Percentiles rank a stretch among this genome's conserved stretches.
phyloP scores from a whole-genome alignment of 2,797 vertebrate genomes.

The Molossus molossus region DNA sequence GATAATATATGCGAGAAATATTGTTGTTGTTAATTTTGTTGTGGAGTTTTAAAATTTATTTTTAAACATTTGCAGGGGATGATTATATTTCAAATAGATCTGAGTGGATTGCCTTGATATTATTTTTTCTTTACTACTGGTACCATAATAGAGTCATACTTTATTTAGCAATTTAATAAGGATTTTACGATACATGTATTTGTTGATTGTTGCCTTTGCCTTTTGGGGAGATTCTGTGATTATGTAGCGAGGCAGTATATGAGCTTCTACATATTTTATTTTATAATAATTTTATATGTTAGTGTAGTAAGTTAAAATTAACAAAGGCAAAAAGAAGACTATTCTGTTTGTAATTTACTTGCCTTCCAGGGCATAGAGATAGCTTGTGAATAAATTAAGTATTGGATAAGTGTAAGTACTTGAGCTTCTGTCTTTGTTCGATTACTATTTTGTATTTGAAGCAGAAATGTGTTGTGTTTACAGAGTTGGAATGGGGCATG shows the following conservation, averaged over 20 bases:
- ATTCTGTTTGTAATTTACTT: neutral
- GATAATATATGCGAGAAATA: neutral
- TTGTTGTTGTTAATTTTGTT: neutral
- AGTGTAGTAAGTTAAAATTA: slow-evolving; percentile 23
- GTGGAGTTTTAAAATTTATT: neutral
- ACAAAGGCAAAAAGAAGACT: neutral
- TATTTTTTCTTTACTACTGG: neutral
- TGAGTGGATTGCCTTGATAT: neutral
- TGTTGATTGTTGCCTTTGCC: neutral
- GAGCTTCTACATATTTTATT: neutral
- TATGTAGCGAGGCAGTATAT: neutral
- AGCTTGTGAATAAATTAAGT: neutral
- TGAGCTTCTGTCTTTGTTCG: neutral
- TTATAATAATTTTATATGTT: neutral
- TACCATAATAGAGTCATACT: neutral
- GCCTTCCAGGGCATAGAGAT: neutral
- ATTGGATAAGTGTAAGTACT: neutral
- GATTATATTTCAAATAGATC: neutral
- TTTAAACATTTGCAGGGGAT: neutral
- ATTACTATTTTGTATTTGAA: neutral
- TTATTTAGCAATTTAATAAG: neutral
- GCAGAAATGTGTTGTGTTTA: neutral
- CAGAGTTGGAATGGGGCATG: neutral
- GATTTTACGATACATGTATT: neutral
- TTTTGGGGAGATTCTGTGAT: neutral